Conservation (phyloP, 2,113 vertebrate species). For the Drymodes brunneopygia region DNA sequence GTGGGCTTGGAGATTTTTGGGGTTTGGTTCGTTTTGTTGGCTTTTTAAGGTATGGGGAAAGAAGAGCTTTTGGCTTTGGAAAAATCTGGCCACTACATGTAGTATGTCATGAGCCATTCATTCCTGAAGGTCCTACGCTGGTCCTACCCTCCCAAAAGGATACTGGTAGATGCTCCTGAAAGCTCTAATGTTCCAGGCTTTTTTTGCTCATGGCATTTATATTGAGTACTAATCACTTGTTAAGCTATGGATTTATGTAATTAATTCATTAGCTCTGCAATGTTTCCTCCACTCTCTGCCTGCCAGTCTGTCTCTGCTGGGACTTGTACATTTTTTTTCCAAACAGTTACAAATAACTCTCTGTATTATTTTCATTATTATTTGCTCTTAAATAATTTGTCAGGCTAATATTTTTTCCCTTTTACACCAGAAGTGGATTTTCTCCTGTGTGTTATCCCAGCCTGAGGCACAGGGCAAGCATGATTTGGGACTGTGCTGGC, state of each 20-base stretch:
- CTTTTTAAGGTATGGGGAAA: neutral
- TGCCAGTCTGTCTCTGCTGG: neutral
- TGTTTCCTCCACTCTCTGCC: neutral
- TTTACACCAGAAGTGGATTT: neutral
- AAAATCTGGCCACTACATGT: neutral
- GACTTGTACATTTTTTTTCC: neutral
- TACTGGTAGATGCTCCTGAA: neutral
- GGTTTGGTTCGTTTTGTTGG: neutral
- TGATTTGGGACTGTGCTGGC: neutral
- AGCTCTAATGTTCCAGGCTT: neutral
- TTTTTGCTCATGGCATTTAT: neutral
- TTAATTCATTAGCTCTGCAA: constrained; percentile 32
- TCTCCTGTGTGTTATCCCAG: neutral
- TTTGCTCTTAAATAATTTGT: constrained; percentile 5
- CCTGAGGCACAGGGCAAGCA: neutral
- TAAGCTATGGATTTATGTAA: constrained; percentile 23
- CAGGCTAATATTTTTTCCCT: neutral
- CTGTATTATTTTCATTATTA: neutral
- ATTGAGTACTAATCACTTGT: neutral
- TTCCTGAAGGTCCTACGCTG: neutral
- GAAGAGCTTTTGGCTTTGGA: constrained; percentile 2
- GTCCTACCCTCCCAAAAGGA: neutral
- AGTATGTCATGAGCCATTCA: neutral
- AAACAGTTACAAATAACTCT: constrained; percentile 5
- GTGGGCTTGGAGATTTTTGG: neutral